Conservation (phyloP, 2,888 invertebrate species). For the Thera britannica region DNA sequence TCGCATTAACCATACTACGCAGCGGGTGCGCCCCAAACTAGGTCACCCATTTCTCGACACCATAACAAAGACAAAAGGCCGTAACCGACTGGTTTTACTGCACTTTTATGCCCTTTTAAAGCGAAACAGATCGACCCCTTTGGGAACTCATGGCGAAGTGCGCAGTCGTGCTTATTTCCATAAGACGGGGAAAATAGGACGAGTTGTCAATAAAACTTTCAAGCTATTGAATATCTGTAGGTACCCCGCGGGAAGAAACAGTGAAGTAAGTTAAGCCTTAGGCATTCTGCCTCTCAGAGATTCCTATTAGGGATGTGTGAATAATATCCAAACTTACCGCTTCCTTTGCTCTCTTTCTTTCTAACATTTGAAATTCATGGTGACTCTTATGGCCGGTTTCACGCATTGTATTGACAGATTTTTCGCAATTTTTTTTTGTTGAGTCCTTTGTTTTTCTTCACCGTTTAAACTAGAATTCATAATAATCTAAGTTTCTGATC, state of each 20-base stretch:
- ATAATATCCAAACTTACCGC: too few relatives aligned
- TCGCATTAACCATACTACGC: slow-evolving; percentile 55
- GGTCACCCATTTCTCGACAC: slow-evolving; percentile 78
- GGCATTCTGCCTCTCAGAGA: too few relatives aligned
- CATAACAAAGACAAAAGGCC: slow-evolving; percentile 59
- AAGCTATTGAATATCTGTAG: slow-evolving; percentile 40
- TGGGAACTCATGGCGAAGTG: slow-evolving; percentile 50
- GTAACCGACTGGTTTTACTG: slow-evolving; percentile 56
- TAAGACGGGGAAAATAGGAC: slow-evolving; percentile 47
- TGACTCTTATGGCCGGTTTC: too few relatives aligned
- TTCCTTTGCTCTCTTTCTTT: too few relatives aligned
- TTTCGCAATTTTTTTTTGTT: too few relatives aligned
- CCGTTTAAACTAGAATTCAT: too few relatives aligned
- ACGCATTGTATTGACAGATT: too few relatives aligned
- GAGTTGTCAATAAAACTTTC: slow-evolving; percentile 48
- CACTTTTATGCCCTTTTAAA: slow-evolving; percentile 64
- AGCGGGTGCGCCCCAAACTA: slow-evolving; percentile 75
- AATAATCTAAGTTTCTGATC: too few relatives aligned
- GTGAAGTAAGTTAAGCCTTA: background rate
- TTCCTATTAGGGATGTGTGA: too few relatives aligned
- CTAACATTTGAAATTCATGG: too few relatives aligned
- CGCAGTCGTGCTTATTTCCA: slow-evolving; percentile 34
- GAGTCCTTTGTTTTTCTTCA: too few relatives aligned
- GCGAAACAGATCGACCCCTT: slow-evolving; percentile 61
- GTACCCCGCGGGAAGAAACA: slow-evolving; percentile 4